Percentiles rank a stretch among this genome's conserved stretches.
phyloP scores from a whole-genome alignment of 1,140 invertebrate species.

The Drosophila funebris region DNA sequence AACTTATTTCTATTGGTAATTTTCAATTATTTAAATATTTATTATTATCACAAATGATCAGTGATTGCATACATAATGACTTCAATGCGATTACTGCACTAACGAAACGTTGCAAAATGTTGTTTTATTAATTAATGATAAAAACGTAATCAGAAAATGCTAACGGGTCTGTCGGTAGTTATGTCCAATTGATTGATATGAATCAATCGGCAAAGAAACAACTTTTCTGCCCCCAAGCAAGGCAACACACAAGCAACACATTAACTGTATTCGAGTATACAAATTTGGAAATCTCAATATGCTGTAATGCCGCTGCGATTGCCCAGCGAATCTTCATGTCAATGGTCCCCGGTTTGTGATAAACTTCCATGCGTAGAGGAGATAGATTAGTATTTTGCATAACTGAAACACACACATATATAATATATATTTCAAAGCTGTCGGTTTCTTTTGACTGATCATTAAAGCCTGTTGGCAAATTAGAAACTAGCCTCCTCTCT shows the following conservation, averaged over 20 bases:
- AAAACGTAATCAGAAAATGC: conserved; percentile 72
- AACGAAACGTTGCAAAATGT: conserved; percentile 33
- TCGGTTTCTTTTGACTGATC: conserved; percentile 33
- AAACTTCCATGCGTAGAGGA: conserved; percentile 23
- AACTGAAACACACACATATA: conserved; percentile 4
- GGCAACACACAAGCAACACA: conserved; percentile 25
- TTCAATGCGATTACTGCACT: conserved; percentile 30
- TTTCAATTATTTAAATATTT: no score
- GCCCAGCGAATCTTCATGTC: background rate
- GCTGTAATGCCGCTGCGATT: conserved; percentile 34
- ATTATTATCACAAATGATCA: background rate
- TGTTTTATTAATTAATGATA: conserved; percentile 67
- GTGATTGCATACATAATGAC: background rate
- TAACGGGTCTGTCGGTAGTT: conserved; percentile 57
- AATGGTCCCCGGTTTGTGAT: background rate
- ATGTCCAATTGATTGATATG: conserved; percentile 62
- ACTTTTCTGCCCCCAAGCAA: conserved; percentile 56
- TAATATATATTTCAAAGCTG: no score
- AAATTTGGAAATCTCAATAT: conserved; percentile 26
- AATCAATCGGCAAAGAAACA: conserved; percentile 45
- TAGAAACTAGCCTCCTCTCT: conserved; percentile 55
- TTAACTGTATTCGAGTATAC: conserved; percentile 32
- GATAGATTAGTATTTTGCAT: conserved; percentile 21
- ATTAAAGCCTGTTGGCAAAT: conserved; percentile 56
- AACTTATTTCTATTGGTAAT: no score